phyloP scores from a whole-genome alignment of 2,113 vertebrate genomes.

The Australoheros scitulus region DNA sequence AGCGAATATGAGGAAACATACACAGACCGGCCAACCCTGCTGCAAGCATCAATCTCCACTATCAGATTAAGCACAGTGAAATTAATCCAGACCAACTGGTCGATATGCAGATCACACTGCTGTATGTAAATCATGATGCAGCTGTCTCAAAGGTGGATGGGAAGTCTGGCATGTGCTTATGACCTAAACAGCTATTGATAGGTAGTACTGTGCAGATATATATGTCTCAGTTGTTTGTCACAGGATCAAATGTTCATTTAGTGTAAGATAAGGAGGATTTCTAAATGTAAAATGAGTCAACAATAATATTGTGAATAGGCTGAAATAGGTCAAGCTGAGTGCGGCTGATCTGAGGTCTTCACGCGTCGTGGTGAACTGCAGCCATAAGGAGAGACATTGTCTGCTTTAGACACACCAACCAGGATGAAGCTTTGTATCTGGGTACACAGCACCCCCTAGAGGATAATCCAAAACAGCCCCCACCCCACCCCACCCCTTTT shows the following conservation, averaged over 20 bases:
- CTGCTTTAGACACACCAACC: constrained; percentile 32
- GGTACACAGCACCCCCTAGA: constrained; percentile 75
- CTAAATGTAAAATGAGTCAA: constrained; percentile 51
- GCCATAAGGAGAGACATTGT: constrained; percentile 22
- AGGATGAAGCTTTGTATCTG: constrained; percentile 24
- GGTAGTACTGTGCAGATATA: background rate
- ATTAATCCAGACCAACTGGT: constrained; percentile 58
- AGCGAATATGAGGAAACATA: constrained; percentile 44
- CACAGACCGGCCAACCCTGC: constrained; percentile 39
- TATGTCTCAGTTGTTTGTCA: constrained; percentile 20
- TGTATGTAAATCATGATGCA: constrained; percentile 43
- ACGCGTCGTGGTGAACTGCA: constrained; percentile 39
- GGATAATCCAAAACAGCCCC: constrained; percentile 27
- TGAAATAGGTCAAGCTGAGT: constrained; percentile 70
- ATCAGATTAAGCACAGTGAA: constrained; percentile 63
- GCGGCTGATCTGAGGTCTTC: constrained; percentile 58
- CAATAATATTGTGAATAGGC: constrained; percentile 37
- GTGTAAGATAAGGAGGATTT: constrained; percentile 22
- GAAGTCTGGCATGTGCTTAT: background rate
- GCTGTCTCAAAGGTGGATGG: constrained; percentile 47
- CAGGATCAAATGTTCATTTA: background rate
- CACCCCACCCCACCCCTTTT: background rate
- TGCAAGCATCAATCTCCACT: constrained; percentile 57
- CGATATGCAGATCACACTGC: constrained; percentile 48
- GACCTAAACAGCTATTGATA: background rate